Evolutionary conservation across 1,140 invertebrate species (phyloP), one percentile per base, ranked within the genome.

Genomic region (Papilio aristodemus): DNA sequence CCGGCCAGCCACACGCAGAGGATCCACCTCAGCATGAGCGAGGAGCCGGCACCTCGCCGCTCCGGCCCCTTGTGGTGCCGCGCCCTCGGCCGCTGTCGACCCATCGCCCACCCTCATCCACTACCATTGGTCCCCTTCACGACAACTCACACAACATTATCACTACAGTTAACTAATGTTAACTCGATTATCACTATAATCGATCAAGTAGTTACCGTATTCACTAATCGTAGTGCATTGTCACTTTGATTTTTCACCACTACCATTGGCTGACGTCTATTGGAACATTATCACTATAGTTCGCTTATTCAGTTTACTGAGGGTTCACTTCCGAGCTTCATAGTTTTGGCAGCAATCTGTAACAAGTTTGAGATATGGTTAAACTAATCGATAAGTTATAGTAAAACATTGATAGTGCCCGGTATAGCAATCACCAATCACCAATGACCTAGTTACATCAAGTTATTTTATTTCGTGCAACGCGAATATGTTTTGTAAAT

Each of bases 61-160:
- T 86, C 85, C 8, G 87, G 85, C 77, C 87, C 86, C 75, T 88
- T 88, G 78, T 90, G 87, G 59, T 88, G 86, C 60, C 86, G 67
- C 46, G 83, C 80, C 14, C 86, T 87, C 69, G 86, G 85, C 74
- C 78, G 68, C 39, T 73, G 80, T 59, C 84, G 79, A 41, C 77
- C 79, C 85, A 88, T 90, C 57, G 14, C 68, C 70, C 57, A 62
- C 60, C 58, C 37, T 64, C 70, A 76, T 73, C 68, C 62, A 76
- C 64, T 73, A 66, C 37, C 78, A 83, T 83, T 74, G 71, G 74
- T 50, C 62, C 27, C 62, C 41, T 60, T 66, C 39, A 68, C 72
- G 59, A 71, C 64, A 68, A 64, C 58, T 59, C 64, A 37, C 41
- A 38, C 70, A 25, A 62, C 50, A 70, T 59, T 63, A 64, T 63